Evolutionary conservation across 2,113 vertebrate genomes (phyloP), one percentile per base, ranked within the genome.

Genomic region (Caretta caretta): DNA sequence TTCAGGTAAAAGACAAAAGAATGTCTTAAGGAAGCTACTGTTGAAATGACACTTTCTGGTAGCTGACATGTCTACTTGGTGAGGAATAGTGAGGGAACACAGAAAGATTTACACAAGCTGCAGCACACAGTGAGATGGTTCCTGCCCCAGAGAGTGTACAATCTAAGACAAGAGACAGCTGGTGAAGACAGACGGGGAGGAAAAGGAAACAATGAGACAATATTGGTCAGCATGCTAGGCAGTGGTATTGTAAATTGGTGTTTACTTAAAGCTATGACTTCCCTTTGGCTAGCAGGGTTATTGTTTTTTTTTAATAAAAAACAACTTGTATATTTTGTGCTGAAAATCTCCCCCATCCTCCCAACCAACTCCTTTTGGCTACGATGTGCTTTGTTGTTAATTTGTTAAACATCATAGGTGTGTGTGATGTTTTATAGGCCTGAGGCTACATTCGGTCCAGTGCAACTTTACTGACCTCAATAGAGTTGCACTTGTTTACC

Each of bases 91-190:
- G 89, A 94, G 78, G 86, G 94, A 56, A 84, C 56, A 83, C 84
- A 78, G 54, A 48, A 88, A n/a, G 42, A 9, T 20, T 85, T 97
- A 85, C 90, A 94, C 16, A 94, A 96, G 90, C 88, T 31, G 27
- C 19, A 83, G 54, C 83, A 80, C 57, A 35, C 42, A 56, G 31
- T 22, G 93, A 94, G 88, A 95, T 91, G 90, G 92, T 49, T 95
- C 35, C 75, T 96, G 84, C 91, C 91, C 92, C 5, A 10, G 94
- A 92, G 92, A 95, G 83, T 20, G 81, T 90, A 46, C 51, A 80
- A 75, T 20, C 72, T 38, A 83, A 91, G 94, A 95, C 93, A 97
- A 96, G 95, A 97, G 88, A 46, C 65, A 96, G 90, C 90, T 89
- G 91, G 96, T 95, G 72, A 80, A 89, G 89, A 76, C 59, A 94